Percentiles rank a stretch among this genome's conserved stretches.
phyloP scores from a whole-genome alignment of 2,888 invertebrate species.

The Caenorhabditis sulstoni region DNA sequence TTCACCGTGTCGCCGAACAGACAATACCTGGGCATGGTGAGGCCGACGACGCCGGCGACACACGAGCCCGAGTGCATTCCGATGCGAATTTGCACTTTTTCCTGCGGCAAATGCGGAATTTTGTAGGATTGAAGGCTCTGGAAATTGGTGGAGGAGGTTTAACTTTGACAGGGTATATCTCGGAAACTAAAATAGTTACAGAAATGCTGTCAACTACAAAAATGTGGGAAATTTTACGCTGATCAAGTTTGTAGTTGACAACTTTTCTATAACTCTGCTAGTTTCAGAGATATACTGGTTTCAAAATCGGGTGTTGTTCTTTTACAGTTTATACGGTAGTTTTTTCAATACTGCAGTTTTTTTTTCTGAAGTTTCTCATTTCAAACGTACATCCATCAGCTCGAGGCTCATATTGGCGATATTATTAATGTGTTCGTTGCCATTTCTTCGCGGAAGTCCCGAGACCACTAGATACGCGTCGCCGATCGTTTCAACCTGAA shows the following conservation, averaged over 20 bases:
- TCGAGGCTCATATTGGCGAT: constrained; percentile 63
- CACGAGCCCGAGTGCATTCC: constrained; percentile 72
- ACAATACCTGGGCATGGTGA: constrained; percentile 74
- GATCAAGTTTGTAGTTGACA: no score
- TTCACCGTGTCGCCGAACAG: constrained; percentile 75
- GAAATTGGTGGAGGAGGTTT: neutral
- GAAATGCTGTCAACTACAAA: no score
- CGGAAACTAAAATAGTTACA: no score
- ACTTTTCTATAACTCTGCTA: no score
- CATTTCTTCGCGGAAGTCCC: constrained; percentile 66
- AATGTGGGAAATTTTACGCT: no score
- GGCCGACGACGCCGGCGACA: constrained; percentile 73
- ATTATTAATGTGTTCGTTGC: constrained; percentile 62
- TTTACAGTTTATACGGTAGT: no score
- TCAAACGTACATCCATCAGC: constrained; percentile 43
- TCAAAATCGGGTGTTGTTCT: no score
- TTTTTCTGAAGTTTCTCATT: no score
- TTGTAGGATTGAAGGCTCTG: constrained; percentile 66
- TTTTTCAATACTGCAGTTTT: no score
- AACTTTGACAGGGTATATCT: no score
- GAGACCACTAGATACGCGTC: constrained; percentile 68
- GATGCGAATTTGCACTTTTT: constrained; percentile 71
- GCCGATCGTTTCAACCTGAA: constrained; percentile 70
- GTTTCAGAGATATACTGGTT: no score
- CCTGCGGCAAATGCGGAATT: constrained; percentile 76